phyloP scores from a whole-genome alignment of 2,797 vertebrate genomes.

The Mallotus villosus region DNA sequence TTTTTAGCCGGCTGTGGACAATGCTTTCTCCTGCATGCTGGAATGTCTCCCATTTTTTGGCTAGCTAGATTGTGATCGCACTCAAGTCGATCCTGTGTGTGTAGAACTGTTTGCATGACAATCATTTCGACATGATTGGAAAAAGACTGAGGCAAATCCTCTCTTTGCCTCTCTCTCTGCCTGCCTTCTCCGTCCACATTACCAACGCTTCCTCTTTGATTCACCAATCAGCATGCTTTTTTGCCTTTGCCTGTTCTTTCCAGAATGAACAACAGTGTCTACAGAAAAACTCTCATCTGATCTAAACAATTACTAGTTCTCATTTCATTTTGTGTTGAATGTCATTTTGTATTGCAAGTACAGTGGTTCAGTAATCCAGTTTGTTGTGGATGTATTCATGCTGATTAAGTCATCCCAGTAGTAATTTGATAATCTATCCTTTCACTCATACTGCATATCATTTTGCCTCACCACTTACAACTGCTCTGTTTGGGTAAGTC shows the following conservation, averaged over 20 bases:
- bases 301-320: constrained; percentile 15
- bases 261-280: constrained; percentile 18
- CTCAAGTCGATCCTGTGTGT: constrained; percentile 33
- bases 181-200: constrained; percentile 5
- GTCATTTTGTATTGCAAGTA: not conserved
- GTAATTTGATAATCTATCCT: not conserved
- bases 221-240: constrained; percentile 38
- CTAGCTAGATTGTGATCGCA: constrained; percentile 57
- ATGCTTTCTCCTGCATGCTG: constrained; percentile 52
- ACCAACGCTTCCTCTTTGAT: not conserved
- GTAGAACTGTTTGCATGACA: constrained; percentile 61
- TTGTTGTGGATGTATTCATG: not conserved
- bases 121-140: constrained; percentile 6
- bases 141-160: constrained; percentile 30
- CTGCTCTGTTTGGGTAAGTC: not conserved
- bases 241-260: constrained; percentile 33
- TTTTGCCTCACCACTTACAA: not conserved
- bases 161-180: constrained; percentile 22
- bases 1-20: constrained; percentile 40
- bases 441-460: not conserved
- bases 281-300: constrained; percentile 12
- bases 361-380: not conserved
- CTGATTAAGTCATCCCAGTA: too few relatives aligned
- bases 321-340: constrained; percentile 12
- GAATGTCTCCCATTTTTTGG: constrained; percentile 20